Evolutionary conservation across 1,140 invertebrate genomes (phyloP), one percentile per base, ranked within the genome.

Genomic region (Condylostylus longicornis): DNA sequence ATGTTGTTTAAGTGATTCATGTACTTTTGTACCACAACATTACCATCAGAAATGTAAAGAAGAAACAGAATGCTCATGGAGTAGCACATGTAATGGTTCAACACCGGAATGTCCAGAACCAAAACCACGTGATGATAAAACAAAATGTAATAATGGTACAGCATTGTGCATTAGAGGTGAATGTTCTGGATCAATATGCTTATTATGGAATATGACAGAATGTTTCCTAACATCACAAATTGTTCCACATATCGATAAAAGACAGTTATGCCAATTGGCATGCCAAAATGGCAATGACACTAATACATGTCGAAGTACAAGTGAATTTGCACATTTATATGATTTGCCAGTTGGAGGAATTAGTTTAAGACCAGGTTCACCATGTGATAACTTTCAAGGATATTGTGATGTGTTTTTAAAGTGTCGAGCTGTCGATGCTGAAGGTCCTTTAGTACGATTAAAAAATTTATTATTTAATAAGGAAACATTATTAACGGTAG

Each of bases 381-480:
- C 94, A 0, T 98, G 95, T 65, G 91, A 98, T 63, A 95, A 98
- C 65, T 98, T 93, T 66, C 65, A 86, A 78, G 87, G 88, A 35
- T 98, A 98, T 65, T 98, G 94, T 68, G 94, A 98, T 66, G 93
- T 97, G 34, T 98, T 98, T 66, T 74, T 90, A 17, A 95, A 94
- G 64, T 98, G 94, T 61, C 75, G 94, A 45, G 84, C 86, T 2
- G 90, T 99, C 10, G 95, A 99, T 67, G 90, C 93, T 0, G 94
- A 99, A 55, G 96, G 96, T 25, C 95, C 95, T 14, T 66, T 98
- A 42, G 89, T 90, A 12, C 74, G 90, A 44, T 72, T 99, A 18
- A 98, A 98, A 70, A 98, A 98, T 67, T 69, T 98, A 5, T 71
- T 98, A 8, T 84, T 98, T 49, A 95, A 94, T 58, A 79, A 73